These are phyloP conservation scores for Platygyra sinensis DNA, from an alignment of 64 coral and sea anemone species.

Conservation along the genomic window DNA sequence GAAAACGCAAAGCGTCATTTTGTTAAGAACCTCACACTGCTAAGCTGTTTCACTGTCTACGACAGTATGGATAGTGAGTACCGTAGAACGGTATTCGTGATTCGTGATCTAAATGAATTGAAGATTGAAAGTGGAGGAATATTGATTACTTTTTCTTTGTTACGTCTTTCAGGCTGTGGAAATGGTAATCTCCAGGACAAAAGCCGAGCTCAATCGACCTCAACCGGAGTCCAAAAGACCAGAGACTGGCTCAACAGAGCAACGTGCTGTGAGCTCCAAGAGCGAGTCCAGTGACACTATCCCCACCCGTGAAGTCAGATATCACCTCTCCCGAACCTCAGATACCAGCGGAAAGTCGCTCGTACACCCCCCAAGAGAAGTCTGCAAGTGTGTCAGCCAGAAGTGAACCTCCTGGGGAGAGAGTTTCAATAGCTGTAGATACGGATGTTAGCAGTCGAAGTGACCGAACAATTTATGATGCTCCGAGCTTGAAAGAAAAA, in stretches of 20 bases:
- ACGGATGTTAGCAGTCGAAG: constrained; percentile 20
- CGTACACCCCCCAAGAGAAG: constrained; percentile 6
- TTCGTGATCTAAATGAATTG: too few species aligned
- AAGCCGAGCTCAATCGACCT: constrained; percentile 57
- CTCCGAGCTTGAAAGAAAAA: constrained; percentile 19
- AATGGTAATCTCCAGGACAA: constrained; percentile 51
- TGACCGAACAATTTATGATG: constrained; percentile 12
- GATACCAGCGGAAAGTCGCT: constrained; percentile 16
- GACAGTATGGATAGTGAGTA: too few species aligned
- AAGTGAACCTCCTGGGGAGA: neutral
- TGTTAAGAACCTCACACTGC: too few species aligned
- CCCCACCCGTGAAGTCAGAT: constrained; percentile 25
- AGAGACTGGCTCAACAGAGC: constrained; percentile 4
- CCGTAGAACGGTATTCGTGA: too few species aligned
- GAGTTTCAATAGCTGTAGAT: constrained; percentile 10
- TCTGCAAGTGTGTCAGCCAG: neutral
- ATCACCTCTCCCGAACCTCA: constrained; percentile 23
- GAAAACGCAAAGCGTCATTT: too few species aligned
- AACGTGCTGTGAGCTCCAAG: neutral
- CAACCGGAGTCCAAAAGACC: constrained; percentile 30
- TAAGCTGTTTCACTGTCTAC: too few species aligned
- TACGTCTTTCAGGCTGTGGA: constrained; percentile 58
- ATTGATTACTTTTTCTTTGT: neutral
- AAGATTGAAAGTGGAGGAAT: neutral
- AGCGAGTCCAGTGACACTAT: constrained; percentile 7